phyloP scores from a whole-genome alignment of 2,113 vertebrate genomes.

The Garra rufa region DNA sequence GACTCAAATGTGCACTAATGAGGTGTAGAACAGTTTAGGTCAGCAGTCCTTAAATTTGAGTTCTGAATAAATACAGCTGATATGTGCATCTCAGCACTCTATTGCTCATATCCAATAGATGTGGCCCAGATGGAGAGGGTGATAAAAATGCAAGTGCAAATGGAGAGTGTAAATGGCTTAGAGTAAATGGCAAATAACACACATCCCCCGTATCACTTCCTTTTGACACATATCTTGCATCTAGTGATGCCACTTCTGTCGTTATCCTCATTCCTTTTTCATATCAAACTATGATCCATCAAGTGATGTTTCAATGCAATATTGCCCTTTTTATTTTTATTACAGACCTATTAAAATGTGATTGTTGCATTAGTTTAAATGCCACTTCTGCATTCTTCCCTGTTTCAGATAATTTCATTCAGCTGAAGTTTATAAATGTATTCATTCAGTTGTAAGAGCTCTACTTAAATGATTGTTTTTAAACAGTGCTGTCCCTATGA shows the following conservation, averaged over 20 bases:
- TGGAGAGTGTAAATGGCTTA: conserved; percentile 37
- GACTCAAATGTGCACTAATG: neutral
- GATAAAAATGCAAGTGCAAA: conserved; percentile 46
- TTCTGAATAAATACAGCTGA: conserved; percentile 7
- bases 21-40: conserved; percentile 11
- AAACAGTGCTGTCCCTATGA: neutral
- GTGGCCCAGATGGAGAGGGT: conserved; percentile 54
- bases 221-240: conserved; percentile 46
- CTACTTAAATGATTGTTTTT: neutral
- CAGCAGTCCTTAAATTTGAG: conserved; percentile 17
- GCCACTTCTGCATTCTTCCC: neutral
- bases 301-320: neutral
- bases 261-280: neutral
- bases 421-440: neutral
- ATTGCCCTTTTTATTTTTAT: neutral
- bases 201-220: conserved; percentile 54
- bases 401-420: neutral
- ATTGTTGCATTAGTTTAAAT: neutral
- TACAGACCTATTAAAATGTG: neutral
- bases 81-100: conserved; percentile 24
- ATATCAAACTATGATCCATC: neutral
- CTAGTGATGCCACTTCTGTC: conserved; percentile 31
- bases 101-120: conserved; percentile 38
- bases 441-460: neutral
- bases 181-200: conserved; percentile 40